phyloP scores from a whole-genome alignment of 2,113 vertebrate genomes.

The Phrynocephalus versicolor region DNA sequence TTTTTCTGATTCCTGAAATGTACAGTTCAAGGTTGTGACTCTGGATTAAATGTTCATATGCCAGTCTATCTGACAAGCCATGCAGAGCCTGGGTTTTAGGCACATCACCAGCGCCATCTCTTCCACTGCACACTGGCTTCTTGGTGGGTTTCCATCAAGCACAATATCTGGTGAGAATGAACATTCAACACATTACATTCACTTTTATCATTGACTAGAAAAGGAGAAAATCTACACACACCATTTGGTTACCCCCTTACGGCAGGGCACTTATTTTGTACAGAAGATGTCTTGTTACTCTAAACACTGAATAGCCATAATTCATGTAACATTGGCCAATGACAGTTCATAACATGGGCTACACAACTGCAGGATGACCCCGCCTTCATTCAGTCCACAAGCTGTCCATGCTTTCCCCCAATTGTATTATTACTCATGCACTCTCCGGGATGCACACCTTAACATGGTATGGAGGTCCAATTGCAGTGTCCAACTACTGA shows the following conservation, averaged over 20 bases:
- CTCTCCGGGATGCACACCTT: too few relatives aligned
- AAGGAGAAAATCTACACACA: not conserved
- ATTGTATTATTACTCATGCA: too few relatives aligned
- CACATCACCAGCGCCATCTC: not conserved
- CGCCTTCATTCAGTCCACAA: too few relatives aligned
- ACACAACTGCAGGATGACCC: too few relatives aligned
- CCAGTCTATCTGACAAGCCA: not conserved
- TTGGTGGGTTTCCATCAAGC: not conserved
- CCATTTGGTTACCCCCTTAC: not conserved
- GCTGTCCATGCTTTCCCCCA: too few relatives aligned
- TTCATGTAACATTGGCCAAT: too few relatives aligned
- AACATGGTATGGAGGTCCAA: too few relatives aligned
- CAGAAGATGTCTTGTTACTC: not conserved
- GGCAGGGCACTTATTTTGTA: not conserved
- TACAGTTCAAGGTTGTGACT: slow-evolving; percentile 2
- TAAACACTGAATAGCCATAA: not conserved
- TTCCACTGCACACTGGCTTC: not conserved
- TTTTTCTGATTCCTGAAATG: not conserved
- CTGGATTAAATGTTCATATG: not conserved
- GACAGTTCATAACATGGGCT: too few relatives aligned
- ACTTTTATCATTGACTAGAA: not conserved
- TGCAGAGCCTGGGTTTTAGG: slow-evolving; percentile 29
- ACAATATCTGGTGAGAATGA: not conserved
- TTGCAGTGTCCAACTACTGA: too few relatives aligned
- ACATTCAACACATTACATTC: not conserved